Evolutionary conservation across 2,797 vertebrate genomes (phyloP), one percentile per base, ranked within the genome.

Genomic region (Enteromius trimaculatus): DNA sequence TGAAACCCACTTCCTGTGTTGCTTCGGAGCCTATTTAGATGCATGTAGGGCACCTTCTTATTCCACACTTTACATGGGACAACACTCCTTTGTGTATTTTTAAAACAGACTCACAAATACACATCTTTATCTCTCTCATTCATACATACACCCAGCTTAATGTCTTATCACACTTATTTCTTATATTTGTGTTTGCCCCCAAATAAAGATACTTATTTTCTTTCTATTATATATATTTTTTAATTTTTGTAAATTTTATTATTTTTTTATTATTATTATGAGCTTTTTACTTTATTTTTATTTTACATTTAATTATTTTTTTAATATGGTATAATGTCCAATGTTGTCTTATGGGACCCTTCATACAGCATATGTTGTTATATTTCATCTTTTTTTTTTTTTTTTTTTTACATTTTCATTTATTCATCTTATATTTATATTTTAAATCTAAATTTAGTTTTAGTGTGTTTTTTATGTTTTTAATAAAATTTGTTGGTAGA

Each of bases 41-140:
- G 64, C 64, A 79, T 80, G 31, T 79, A 80, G 65, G 65, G 39
- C 23, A 70, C 49, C 53, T 37, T 79, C 47, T 21, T 80, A 69
- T 55, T 69, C 16, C 31, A 53, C 26, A 65, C 26, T 17, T 62
- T 44, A 4, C n/a, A 34, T 53, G 7, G 9, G 16, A 71, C 16
- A 21, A 23, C 47, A 51, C 70, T 72, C 26, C 8, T 14, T 11
- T 69, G 64, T 51, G 39, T 26, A 39, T 79, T 64, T 44, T 10
- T 79, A 7, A 44, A 47, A 68, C 21, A 37, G 29, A 5, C 14
- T 70, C 76, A 78, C 42, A 79, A 44, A 51, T n/a, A 66, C 77
- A n/a, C 29, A 31, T 79, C 21, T 71, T 70, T 70, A 17, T 71
- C 23, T 17, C 23, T 70, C 7, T 70, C 13, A 1, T 70, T 70